Percentiles rank a stretch among this genome's conserved stretches.
Evolutionary conservation across 2,888 invertebrate species (phyloP).

Genomic region (Habroteleia sp.): DNA sequence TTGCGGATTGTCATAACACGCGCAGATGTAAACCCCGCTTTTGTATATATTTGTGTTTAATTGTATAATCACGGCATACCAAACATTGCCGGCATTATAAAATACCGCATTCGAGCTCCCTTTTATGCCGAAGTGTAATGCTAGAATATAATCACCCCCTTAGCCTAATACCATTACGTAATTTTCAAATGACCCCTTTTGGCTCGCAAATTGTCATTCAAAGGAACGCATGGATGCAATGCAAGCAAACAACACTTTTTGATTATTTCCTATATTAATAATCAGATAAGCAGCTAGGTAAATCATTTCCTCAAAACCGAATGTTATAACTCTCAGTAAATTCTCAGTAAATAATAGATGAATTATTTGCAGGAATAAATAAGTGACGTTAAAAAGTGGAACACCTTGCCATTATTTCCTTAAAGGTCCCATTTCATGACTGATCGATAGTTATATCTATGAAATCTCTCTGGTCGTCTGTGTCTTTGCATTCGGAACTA

Average conservation of each 20-base stretch:
- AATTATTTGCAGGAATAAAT: too few species aligned
- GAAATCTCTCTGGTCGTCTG: too few species aligned
- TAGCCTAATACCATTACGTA: constrained; percentile 44
- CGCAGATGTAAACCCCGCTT: not conserved
- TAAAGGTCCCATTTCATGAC: constrained; percentile 12
- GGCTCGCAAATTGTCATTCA: constrained; percentile 19
- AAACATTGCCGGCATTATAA: constrained; percentile 29
- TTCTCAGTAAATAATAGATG: too few species aligned
- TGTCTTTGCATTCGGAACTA: too few species aligned
- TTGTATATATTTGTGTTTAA: constrained; percentile 6
- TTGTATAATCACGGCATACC: constrained; percentile 32
- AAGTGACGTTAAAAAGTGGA: too few species aligned
- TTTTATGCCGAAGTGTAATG: constrained; percentile 26
- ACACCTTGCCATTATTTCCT: too few species aligned
- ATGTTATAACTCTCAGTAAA: too few species aligned
- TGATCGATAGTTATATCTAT: constrained; percentile 37
- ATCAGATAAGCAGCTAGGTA: too few species aligned
- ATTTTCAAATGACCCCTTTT: constrained; percentile 33
- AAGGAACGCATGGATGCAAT: constrained; percentile 1
- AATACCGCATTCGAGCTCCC: constrained; percentile 24
- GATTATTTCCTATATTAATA: not conserved
- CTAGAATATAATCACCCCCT: constrained; percentile 36
- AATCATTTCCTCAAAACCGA: too few species aligned
- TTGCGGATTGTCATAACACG: constrained; percentile 5
- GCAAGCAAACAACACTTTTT: not conserved